These are phyloP conservation scores for Parambassis ranga DNA, from an alignment of 2,797 vertebrate species.

Conservation along the genomic window DNA sequence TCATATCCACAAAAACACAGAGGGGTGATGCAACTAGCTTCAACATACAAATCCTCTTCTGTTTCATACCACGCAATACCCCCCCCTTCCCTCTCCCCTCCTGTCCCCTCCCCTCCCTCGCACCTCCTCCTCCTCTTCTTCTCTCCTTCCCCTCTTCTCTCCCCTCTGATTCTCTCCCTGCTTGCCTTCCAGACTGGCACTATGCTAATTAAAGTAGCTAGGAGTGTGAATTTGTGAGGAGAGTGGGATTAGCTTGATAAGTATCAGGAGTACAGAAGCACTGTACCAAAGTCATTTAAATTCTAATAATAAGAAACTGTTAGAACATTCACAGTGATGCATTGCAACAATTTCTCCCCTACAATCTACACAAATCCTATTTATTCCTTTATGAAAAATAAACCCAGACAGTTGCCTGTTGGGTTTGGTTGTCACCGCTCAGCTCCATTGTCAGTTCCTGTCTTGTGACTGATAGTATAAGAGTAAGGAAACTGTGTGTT, in stretches of 20 bases:
- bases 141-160: constrained; percentile 39
- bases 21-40: constrained; percentile 75
- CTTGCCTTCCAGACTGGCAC: constrained; percentile 78
- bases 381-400: constrained; percentile 83
- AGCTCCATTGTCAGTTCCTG: constrained; percentile 57
- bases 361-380: constrained; percentile 85
- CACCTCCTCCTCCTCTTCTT: constrained; percentile 38
- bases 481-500: constrained; percentile 47
- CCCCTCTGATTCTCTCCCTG: constrained; percentile 65
- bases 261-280: constrained; percentile 83
- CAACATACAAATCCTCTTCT: constrained; percentile 78
- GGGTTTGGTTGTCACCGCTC: constrained; percentile 70
- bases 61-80: constrained; percentile 74
- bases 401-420: constrained; percentile 77
- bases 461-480: constrained; percentile 59
- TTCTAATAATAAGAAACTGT: constrained; percentile 86
- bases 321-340: constrained; percentile 82
- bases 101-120: constrained; percentile 27
- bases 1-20: constrained; percentile 73
- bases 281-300: constrained; percentile 85
- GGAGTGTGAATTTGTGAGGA: constrained; percentile 81
- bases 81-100: constrained; percentile 25
- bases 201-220: constrained; percentile 86
- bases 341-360: constrained; percentile 79
- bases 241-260: constrained; percentile 85